phyloP scores from a whole-genome alignment of 2,797 vertebrate genomes.

The Ambastaia sidthimunki region DNA sequence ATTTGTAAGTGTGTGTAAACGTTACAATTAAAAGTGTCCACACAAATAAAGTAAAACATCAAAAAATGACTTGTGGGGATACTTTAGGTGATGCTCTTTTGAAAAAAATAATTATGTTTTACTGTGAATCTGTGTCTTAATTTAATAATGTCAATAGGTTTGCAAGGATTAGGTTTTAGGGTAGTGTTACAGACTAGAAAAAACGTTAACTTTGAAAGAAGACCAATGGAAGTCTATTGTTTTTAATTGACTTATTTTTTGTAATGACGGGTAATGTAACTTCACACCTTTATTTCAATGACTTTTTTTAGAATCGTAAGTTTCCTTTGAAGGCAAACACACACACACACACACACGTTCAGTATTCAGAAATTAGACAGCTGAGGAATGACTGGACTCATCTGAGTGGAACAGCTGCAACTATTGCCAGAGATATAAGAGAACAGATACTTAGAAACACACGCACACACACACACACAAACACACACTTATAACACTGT shows the following conservation, averaged over 20 bases:
- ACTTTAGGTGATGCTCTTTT: too few relatives aligned
- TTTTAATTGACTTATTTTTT: neutral
- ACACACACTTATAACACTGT: constrained; percentile 14
- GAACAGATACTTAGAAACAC: constrained; percentile 31
- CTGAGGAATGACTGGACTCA: constrained; percentile 47
- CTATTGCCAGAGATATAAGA: constrained; percentile 33
- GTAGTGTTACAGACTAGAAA: neutral
- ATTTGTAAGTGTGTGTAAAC: too few relatives aligned
- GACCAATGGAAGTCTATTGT: neutral
- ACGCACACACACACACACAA: constrained; percentile 1
- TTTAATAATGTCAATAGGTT: neutral
- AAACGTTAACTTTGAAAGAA: neutral
- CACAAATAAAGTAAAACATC: too few relatives aligned
- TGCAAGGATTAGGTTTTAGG: neutral
- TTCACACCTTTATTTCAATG: neutral
- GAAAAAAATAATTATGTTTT: too few relatives aligned
- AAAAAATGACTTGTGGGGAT: too few relatives aligned
- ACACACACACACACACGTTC: constrained; percentile 4
- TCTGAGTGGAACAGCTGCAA: constrained; percentile 47
- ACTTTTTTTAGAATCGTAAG: constrained; percentile 17
- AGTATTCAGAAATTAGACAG: constrained; percentile 35
- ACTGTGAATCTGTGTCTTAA: too few relatives aligned
- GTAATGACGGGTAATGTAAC: constrained; percentile 28
- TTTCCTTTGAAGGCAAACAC: constrained; percentile 30
- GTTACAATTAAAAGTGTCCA: too few relatives aligned